These are phyloP conservation scores for Cyanoderma ruficeps DNA, from an alignment of 2,113 vertebrate genomes.

Conservation along the genomic window DNA sequence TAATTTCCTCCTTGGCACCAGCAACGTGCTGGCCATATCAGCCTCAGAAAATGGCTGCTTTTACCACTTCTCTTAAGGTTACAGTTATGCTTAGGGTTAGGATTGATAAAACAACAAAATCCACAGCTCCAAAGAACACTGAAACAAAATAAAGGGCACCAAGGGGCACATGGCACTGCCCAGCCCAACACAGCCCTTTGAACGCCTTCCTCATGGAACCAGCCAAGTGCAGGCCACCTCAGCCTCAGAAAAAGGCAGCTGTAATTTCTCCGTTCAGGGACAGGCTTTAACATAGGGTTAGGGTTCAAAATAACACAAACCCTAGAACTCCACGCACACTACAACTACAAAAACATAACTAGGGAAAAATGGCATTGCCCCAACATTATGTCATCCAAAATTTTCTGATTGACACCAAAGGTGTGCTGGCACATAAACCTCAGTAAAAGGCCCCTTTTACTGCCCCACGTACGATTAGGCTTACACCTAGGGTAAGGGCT, in stretches of 20 bases:
- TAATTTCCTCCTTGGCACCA: neutral
- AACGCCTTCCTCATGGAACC: neutral
- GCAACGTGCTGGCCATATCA: neutral
- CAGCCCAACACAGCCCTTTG: neutral
- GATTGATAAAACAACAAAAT: neutral
- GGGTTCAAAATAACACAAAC: neutral
- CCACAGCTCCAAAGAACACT: neutral
- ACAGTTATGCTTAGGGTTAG: neutral
- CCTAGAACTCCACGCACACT: neutral
- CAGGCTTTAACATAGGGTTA: rapidly evolving
- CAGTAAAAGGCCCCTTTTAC: neutral
- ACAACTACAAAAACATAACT: neutral
- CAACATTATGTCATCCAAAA: neutral
- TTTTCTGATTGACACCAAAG: neutral
- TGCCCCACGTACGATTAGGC: neutral
- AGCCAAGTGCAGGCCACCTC: neutral
- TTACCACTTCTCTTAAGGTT: neutral
- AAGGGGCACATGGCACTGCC: neutral
- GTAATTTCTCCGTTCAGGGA: neutral
- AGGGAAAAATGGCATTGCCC: neutral
- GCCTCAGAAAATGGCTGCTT: neutral
- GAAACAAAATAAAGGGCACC: neutral
- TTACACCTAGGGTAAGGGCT: neutral
- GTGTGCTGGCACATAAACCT: neutral
- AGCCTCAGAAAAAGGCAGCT: neutral